Evolutionary conservation across 2,797 vertebrate species (phyloP).

Genomic region (Tauraco hartlaubi): DNA sequence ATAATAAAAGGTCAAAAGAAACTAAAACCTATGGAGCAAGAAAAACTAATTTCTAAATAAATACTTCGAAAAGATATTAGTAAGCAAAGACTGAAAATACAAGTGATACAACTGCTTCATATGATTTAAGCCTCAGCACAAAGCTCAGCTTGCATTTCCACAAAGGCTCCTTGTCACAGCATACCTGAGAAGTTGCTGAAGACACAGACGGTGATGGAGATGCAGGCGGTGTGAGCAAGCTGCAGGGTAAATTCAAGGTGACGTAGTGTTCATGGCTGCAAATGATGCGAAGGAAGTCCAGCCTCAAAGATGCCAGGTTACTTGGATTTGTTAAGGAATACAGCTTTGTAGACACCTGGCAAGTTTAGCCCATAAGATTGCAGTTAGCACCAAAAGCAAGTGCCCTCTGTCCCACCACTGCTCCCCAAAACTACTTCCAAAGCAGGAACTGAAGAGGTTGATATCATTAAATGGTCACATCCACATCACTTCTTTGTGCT

Average conservation of each 20-base stretch:
- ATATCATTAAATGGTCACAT: background rate
- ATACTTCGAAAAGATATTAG: background rate
- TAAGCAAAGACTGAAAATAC: background rate
- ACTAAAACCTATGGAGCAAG: background rate
- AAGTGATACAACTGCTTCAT: background rate
- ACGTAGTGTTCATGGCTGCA: conserved; percentile 99
- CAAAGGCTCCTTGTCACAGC: background rate
- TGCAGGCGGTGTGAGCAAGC: conserved; percentile 94
- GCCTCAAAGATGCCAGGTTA: conserved; percentile 89
- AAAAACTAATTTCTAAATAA: background rate
- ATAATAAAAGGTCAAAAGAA: background rate
- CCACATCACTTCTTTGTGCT: background rate
- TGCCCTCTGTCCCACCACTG: background rate
- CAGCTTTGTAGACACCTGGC: conserved; percentile 93
- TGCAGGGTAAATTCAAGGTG: conserved; percentile 95
- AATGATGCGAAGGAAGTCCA: conserved; percentile 95
- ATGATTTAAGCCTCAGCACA: background rate
- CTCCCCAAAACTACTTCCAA: background rate
- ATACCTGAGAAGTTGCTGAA: conserved; percentile 96
- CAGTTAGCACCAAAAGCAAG: background rate
- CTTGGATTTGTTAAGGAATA: conserved; percentile 92
- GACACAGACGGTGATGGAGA: conserved; percentile 98
- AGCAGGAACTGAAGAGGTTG: background rate
- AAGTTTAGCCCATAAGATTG: background rate
- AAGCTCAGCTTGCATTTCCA: background rate